Conservation (phyloP, 2,113 vertebrate species). For the Rhinolophus ferrumequinum region DNA sequence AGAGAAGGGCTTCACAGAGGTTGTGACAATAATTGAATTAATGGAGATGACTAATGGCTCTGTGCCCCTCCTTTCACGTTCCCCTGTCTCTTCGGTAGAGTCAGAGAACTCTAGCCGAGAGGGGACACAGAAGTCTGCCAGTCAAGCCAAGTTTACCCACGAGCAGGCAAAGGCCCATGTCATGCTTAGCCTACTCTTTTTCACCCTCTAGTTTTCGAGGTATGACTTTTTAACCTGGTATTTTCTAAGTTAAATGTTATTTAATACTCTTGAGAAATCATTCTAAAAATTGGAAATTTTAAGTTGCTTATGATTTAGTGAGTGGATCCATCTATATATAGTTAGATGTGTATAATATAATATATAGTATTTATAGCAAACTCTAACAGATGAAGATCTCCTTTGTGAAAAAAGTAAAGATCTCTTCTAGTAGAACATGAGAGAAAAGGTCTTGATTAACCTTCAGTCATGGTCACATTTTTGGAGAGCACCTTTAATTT, state of each 20-base stretch:
- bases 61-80: background rate
- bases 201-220: background rate
- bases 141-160: background rate
- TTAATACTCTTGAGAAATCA: background rate
- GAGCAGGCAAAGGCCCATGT: background rate
- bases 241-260: background rate
- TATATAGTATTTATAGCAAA: background rate
- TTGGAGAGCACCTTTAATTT: background rate
- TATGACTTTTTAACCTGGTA: background rate
- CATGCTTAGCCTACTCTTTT: background rate
- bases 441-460: background rate
- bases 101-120: background rate
- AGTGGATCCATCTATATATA: background rate
- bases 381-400: background rate
- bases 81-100: background rate
- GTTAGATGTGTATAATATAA: background rate
- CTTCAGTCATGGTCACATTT: background rate
- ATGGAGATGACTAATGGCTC: background rate
- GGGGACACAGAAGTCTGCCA: background rate
- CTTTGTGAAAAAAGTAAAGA: background rate
- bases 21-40: background rate
- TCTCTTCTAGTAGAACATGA: background rate
- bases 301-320: background rate
- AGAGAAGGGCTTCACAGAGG: background rate
- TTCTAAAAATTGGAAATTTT: background rate